A percentile compares a stretch with the other conserved stretches of the same genome.
Conservation (phyloP, 2,888 invertebrate genomes). For the Anoplius nigerrimus region DNA sequence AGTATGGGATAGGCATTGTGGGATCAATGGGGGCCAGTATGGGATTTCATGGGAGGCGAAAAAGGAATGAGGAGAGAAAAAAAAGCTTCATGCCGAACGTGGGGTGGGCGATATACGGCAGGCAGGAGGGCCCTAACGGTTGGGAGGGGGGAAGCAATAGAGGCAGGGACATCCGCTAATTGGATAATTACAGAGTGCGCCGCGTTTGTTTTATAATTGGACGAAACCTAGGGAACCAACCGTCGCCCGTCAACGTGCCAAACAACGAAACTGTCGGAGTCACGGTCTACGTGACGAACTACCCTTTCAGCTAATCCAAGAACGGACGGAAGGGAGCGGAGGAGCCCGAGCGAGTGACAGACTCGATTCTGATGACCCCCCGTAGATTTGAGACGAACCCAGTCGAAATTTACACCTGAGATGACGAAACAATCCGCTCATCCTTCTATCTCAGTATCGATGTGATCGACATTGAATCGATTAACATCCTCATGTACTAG, state of each 20-base stretch:
- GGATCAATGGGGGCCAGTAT: neutral
- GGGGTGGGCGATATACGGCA: conserved; percentile 32
- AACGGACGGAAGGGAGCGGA: conserved; percentile 7
- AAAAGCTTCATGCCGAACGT: conserved; percentile 2
- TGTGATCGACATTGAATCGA: too few species aligned
- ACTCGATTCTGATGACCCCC: too few species aligned
- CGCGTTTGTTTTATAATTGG: conserved; percentile 75
- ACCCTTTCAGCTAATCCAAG: conserved; percentile 71
- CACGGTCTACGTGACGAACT: conserved; percentile 75
- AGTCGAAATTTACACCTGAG: neutral
- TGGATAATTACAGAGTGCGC: conserved; percentile 74
- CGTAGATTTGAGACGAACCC: conserved; percentile 3
- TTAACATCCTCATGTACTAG: too few species aligned
- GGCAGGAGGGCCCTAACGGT: conserved; percentile 15
- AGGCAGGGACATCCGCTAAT: conserved; percentile 68
- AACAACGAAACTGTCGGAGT: conserved; percentile 72
- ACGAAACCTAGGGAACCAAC: conserved; percentile 61
- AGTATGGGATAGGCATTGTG: too few species aligned
- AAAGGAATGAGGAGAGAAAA: conserved; percentile 14
- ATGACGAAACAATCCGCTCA: neutral
- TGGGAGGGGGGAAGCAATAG: conserved; percentile 16
- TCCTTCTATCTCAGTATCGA: neutral
- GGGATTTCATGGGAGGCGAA: conserved; percentile 2
- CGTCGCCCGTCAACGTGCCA: conserved; percentile 70
- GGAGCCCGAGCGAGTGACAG: too few species aligned